Conservation (phyloP, 2,113 vertebrate genomes). For the Thalassarche chlororhynchos region DNA sequence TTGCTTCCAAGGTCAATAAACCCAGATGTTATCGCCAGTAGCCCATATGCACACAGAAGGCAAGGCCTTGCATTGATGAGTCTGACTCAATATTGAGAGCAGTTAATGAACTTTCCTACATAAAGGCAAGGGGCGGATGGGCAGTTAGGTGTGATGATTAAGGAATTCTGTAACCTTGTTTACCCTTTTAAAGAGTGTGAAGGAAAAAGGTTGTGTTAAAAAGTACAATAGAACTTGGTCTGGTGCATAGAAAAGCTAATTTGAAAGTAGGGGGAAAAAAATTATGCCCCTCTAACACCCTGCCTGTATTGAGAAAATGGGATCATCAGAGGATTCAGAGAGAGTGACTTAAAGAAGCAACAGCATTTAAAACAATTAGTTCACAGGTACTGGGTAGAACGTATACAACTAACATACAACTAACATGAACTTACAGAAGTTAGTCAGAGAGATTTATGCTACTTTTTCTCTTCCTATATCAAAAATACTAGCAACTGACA, state of each 20-base stretch:
- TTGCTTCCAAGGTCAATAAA: background rate
- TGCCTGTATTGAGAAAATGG: background rate
- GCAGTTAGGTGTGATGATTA: conserved; percentile 1
- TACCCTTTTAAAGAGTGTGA: background rate
- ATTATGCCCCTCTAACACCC: background rate
- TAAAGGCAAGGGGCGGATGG: background rate
- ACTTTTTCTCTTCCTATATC: background rate
- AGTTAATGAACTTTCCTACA: background rate
- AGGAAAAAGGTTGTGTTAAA: background rate
- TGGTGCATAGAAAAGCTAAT: background rate
- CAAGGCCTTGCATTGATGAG: background rate
- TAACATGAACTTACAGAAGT: background rate
- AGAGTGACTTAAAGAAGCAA: background rate
- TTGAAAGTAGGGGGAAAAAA: background rate
- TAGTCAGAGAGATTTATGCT: background rate
- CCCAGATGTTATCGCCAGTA: background rate
- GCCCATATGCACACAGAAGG: background rate
- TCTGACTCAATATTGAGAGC: background rate
- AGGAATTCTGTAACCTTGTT: conserved; percentile 7
- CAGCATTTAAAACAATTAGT: background rate
- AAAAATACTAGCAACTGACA: background rate
- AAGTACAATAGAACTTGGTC: background rate
- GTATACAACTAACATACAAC: background rate
- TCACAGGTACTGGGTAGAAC: background rate
- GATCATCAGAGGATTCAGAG: background rate